phyloP scores from a whole-genome alignment of 2,888 invertebrate species.

The Alentia gelatinosa region DNA sequence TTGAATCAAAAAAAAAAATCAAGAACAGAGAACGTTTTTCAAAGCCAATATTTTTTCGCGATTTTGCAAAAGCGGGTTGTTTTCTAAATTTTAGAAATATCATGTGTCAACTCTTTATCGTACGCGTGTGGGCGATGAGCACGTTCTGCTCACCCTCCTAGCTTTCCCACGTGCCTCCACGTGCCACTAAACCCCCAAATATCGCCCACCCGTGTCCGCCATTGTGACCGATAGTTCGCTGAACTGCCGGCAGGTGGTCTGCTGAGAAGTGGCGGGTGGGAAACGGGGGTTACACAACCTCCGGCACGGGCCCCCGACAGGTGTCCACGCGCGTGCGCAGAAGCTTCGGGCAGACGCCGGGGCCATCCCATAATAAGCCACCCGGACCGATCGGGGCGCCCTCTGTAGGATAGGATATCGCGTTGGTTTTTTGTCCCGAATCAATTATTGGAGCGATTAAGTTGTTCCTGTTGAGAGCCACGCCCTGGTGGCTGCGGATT shows the following conservation, averaged over 20 bases:
- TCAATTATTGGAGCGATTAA: slow-evolving; percentile 37
- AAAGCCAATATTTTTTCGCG: too few species aligned
- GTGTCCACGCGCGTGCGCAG: background rate
- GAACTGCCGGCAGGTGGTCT: background rate
- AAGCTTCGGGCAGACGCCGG: background rate
- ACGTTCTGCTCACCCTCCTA: too few species aligned
- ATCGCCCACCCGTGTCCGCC: background rate
- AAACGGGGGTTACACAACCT: slow-evolving; percentile 14
- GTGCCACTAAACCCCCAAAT: background rate
- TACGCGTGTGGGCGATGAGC: too few species aligned
- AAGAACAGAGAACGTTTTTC: too few species aligned
- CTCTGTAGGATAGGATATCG: background rate
- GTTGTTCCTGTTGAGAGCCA: background rate
- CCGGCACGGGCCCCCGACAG: slow-evolving; percentile 19
- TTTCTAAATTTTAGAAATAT: too few species aligned
- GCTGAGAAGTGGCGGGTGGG: background rate
- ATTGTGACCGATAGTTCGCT: background rate
- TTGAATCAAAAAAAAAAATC: too few species aligned
- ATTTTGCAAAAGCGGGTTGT: too few species aligned
- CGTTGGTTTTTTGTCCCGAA: background rate
- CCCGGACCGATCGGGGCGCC: background rate
- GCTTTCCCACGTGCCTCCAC: background rate
- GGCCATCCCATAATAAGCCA: background rate
- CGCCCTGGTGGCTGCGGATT: background rate
- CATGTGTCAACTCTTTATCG: too few species aligned